Evolutionary conservation across 2,888 invertebrate species (phyloP).

Genomic region (Ochropleura leucogaster): DNA sequence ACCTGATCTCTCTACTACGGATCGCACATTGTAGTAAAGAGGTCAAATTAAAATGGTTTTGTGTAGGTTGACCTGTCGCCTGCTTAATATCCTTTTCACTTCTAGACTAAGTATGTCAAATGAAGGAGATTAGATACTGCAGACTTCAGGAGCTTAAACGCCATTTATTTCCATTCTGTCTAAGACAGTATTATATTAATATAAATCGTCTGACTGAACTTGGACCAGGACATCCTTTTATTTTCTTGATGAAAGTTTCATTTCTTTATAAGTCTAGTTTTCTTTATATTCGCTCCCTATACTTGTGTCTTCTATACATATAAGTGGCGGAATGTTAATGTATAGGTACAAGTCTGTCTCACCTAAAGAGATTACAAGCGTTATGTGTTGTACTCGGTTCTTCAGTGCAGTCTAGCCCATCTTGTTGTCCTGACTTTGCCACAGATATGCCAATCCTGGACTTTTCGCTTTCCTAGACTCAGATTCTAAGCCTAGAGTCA

Average conservation of each 20-base stretch:
- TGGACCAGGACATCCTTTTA: slow-evolving; percentile 7
- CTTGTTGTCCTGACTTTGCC: not conserved
- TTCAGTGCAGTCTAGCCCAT: not conserved
- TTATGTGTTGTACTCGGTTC: not conserved
- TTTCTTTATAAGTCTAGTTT: slow-evolving; percentile 5
- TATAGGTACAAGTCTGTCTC: not conserved
- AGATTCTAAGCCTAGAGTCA: too few relatives aligned
- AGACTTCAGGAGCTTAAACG: not conserved
- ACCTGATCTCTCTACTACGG: too few relatives aligned
- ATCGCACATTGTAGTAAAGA: too few relatives aligned
- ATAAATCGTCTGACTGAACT: slow-evolving; percentile 27
- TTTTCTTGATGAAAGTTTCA: slow-evolving; percentile 8
- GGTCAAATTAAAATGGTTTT: too few relatives aligned
- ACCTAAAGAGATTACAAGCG: not conserved
- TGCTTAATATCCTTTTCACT: not conserved
- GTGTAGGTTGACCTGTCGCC: too few relatives aligned
- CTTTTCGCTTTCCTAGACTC: too few relatives aligned
- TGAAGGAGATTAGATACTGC: not conserved
- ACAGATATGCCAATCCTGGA: not conserved
- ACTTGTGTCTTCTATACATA: not conserved
- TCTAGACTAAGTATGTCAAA: slow-evolving; percentile 7
- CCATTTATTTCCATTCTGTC: slow-evolving; percentile 29
- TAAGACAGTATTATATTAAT: slow-evolving; percentile 20
- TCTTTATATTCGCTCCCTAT: not conserved
- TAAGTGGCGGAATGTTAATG: not conserved